A percentile compares a stretch with the other conserved stretches of the same genome.
phyloP scores from a whole-genome alignment of 2,888 invertebrate species.

The Boloria selene region DNA sequence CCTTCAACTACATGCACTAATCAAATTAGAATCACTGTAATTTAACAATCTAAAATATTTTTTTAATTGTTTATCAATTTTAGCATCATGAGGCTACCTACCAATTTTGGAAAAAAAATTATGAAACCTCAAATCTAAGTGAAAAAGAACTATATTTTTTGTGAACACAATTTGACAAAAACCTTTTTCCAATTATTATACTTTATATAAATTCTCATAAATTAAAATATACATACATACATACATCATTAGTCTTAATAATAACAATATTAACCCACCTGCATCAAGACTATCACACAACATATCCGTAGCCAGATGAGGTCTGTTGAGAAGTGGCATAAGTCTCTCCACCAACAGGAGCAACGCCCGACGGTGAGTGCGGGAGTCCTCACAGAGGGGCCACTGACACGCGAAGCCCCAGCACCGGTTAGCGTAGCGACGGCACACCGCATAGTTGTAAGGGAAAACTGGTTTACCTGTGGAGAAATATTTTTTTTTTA shows the following conservation, averaged over 20 bases:
- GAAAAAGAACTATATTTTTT: no score
- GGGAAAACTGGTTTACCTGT: constrained; percentile 73
- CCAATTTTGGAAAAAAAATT: no score
- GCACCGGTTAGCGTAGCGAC: constrained; percentile 85
- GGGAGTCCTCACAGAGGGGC: constrained; percentile 84
- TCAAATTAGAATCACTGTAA: not conserved
- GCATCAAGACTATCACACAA: constrained; percentile 94
- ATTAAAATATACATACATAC: no score
- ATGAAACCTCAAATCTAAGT: no score
- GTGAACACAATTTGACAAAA: no score
- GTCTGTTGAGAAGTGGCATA: constrained; percentile 90
- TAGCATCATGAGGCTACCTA: no score
- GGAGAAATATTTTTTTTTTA: not conserved
- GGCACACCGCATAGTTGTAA: constrained; percentile 80
- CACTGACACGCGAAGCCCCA: constrained; percentile 90
- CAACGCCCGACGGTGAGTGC: constrained; percentile 89
- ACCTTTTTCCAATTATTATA: no score
- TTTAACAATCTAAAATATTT: not conserved
- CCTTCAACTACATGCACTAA: no score
- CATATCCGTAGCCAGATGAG: constrained; percentile 94
- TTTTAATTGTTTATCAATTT: no score
- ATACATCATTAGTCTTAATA: not conserved
- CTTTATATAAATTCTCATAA: not conserved
- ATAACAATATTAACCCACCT: constrained; percentile 70
- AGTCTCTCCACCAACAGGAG: constrained; percentile 91